A percentile compares a stretch with the other conserved stretches of the same genome.
phyloP scores from a whole-genome alignment of 2,797 vertebrate species.

The Adelosebastes latens region DNA sequence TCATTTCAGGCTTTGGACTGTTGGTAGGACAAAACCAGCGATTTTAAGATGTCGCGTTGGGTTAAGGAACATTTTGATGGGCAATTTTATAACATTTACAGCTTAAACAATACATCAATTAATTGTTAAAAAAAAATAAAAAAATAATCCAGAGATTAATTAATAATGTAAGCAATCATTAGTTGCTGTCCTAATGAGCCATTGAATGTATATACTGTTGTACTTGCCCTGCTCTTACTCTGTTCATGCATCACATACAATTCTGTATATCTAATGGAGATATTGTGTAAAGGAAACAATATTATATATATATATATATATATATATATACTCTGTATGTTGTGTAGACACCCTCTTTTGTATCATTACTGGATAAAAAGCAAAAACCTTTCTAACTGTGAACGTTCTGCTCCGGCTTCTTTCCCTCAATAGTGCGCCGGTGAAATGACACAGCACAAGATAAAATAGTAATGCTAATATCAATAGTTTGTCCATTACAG shows the following conservation, averaged over 20 bases:
- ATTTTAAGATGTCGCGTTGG: background rate
- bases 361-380: constrained; percentile 7
- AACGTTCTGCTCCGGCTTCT: constrained; percentile 24
- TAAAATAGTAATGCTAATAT: constrained; percentile 99
- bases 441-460: constrained; percentile 94
- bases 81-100: background rate
- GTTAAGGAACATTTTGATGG: background rate
- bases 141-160: background rate
- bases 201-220: background rate
- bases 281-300: background rate
- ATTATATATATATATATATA: no score
- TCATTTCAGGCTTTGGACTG: background rate
- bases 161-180: background rate
- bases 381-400: constrained; percentile 5
- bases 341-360: background rate
- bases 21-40: background rate
- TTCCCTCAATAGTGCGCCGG: constrained; percentile 64
- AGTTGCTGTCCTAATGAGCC: background rate
- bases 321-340: background rate
- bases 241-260: background rate
- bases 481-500: constrained; percentile 99
- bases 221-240: background rate
- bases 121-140: background rate
- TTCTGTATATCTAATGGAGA: background rate
- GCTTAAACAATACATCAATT: background rate